Conservation (phyloP, 35 echinoderm and acorn worm genomes). For the Nesometra sesokonis region DNA sequence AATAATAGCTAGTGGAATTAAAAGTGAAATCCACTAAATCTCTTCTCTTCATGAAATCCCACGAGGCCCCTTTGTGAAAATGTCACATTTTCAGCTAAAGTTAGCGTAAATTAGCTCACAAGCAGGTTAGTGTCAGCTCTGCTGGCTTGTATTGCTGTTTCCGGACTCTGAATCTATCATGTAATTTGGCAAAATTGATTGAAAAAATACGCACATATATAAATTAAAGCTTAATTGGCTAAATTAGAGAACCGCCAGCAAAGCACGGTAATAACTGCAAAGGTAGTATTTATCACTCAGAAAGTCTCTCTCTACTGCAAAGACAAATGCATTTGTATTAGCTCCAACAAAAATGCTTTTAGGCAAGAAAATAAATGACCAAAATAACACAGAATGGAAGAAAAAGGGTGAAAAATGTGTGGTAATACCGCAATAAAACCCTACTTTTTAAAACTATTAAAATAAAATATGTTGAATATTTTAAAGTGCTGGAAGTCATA, state of each 20-base stretch:
- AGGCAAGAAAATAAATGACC: not conserved
- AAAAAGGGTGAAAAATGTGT: too few relatives aligned
- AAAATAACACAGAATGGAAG: not conserved
- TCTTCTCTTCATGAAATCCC: not conserved
- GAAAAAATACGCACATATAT: not conserved
- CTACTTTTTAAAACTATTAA: too few relatives aligned
- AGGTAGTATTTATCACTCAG: not conserved
- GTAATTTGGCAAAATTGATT: not conserved
- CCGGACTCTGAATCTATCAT: not conserved
- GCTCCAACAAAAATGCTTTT: not conserved
- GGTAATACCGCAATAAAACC: too few relatives aligned
- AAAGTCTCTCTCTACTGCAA: not conserved
- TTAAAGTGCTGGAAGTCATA: too few relatives aligned
- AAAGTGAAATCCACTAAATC: not conserved
- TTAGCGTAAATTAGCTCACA: not conserved
- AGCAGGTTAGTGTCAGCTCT: not conserved
- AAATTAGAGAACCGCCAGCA: not conserved
- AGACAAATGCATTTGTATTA: not conserved
- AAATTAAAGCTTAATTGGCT: not conserved
- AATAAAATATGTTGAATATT: too few relatives aligned
- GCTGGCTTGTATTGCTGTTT: not conserved
- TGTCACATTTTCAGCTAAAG: not conserved
- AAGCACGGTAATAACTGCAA: not conserved
- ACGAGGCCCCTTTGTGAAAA: not conserved
- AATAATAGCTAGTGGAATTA: not conserved